Evolutionary conservation across 1,140 invertebrate genomes (phyloP).

Genomic region (Saxidomus purpurata): DNA sequence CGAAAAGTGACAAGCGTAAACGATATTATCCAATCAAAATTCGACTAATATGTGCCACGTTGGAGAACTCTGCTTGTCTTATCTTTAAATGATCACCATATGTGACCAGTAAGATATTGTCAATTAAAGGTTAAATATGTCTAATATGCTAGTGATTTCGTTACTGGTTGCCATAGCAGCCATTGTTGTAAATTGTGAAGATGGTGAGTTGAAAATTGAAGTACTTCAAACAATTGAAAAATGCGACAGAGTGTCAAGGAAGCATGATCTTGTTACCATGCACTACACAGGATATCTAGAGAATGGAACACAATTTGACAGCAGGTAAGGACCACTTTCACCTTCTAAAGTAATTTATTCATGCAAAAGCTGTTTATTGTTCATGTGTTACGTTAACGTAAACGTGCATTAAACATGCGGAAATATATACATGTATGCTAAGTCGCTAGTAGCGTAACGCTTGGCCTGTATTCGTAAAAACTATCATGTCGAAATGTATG

Average conservation of each 20-base stretch:
- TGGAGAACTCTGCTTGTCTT: not conserved
- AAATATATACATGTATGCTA: no score
- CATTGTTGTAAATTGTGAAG: conserved; percentile 3
- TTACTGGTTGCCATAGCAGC: conserved; percentile 22
- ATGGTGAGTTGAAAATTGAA: conserved; percentile 59
- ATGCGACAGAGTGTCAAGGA: conserved; percentile 46
- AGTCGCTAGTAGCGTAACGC: no score
- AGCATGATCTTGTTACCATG: conserved; percentile 60
- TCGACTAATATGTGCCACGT: conserved; percentile 45
- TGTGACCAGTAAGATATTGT: not conserved
- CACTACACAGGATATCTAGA: conserved; percentile 46
- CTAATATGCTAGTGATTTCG: not conserved
- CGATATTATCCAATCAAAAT: conserved; percentile 5
- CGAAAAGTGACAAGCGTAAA: conserved; percentile 18
- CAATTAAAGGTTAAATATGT: not conserved
- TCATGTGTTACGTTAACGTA: no score
- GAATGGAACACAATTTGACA: conserved; percentile 62
- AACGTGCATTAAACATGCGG: no score
- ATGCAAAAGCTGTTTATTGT: no score
- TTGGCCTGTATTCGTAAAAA: no score
- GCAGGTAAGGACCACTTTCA: conserved; percentile 23
- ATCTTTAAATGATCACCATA: conserved; percentile 44
- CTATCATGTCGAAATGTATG: no score
- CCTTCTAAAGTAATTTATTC: not conserved
- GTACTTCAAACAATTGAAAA: conserved; percentile 32